Evolutionary conservation across 2,888 invertebrate species (phyloP), one percentile per base, ranked within the genome.

Genomic region (Poecilobothrus nobilitatus): DNA sequence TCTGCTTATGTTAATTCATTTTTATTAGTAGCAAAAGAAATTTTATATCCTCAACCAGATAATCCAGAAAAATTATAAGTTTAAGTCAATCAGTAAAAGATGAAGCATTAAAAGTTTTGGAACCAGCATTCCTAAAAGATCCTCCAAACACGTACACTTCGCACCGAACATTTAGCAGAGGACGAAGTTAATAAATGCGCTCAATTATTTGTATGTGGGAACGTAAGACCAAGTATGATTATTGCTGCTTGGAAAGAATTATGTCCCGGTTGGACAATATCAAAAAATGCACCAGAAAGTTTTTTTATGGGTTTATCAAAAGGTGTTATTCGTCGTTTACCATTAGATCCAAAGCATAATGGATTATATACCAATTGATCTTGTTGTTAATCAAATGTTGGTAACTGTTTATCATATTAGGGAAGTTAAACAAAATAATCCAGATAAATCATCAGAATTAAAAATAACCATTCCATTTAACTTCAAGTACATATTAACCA

Each of bases 91-190:
- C 87, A 0, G 76, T 90, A 41, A 84, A 82, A n/a, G 88, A 89
- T 65, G 84, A 86, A 1, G 87, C 86, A 0, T 76, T 93, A 34
- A 85, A 87, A 22, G 84, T 85, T 71, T 80, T 87, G 70, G 91
- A 92, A 61, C 86, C 89, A 5, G 85, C 84, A 89, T 76, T 92
- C 18, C 78, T 93, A 2, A 90, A 90, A 68, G 84, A 87, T 41
- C 94, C 95, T 76, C 94, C 95, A 0, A 98, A 98, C 80, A 93
- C 96, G 0, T 98, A 98, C 82, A 97, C 97, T 0, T 94, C 9
- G 34, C 76, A 97, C 97, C 0, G 98, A 98, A 81, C 95, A 96
- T 74, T 83, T 98, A 76, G 97, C 95, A 0, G 97, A 98, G 77
- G 91, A 92, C 74, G 90, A 95, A 78, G 88, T 98, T 3, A 86